Evolutionary conservation across 2,797 vertebrate species (phyloP).

Genomic region (Notolabrus celidotus): DNA sequence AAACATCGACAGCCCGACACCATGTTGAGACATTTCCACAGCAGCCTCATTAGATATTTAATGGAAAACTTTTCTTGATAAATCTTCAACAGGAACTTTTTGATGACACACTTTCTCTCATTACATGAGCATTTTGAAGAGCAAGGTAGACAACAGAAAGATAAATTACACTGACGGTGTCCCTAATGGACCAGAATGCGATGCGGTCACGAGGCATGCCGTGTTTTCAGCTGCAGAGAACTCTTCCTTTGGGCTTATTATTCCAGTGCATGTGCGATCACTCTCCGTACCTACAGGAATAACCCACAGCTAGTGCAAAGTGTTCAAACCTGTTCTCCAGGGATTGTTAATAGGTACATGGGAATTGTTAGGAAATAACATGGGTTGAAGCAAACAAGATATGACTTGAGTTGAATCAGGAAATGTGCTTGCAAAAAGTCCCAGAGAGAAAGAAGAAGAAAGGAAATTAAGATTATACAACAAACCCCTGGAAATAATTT

Average conservation of each 20-base stretch:
- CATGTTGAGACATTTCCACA: constrained; percentile 30
- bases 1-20: constrained; percentile 17
- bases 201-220: constrained; percentile 12
- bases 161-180: constrained; percentile 2
- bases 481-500: not conserved
- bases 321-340: constrained; percentile 46
- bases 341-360: constrained; percentile 58
- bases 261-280: constrained; percentile 32
- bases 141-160: constrained; percentile 7
- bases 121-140: constrained; percentile 31
- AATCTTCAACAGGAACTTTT: constrained; percentile 25
- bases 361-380: constrained; percentile 57
- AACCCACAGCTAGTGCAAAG: constrained; percentile 52
- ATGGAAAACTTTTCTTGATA: constrained; percentile 22
- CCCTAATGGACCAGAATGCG: constrained; percentile 45
- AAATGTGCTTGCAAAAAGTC: not conserved
- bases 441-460: not conserved
- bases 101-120: constrained; percentile 16
- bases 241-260: constrained; percentile 58
- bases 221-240: constrained; percentile 22
- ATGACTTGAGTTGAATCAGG: not conserved
- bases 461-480: not conserved
- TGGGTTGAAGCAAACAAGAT: constrained; percentile 40
- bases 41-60: constrained; percentile 23
- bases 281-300: constrained; percentile 39